Base-by-base conservation (phyloP, 2,113 vertebrate genomes). In the Plestiodon gilberti region DNA sequence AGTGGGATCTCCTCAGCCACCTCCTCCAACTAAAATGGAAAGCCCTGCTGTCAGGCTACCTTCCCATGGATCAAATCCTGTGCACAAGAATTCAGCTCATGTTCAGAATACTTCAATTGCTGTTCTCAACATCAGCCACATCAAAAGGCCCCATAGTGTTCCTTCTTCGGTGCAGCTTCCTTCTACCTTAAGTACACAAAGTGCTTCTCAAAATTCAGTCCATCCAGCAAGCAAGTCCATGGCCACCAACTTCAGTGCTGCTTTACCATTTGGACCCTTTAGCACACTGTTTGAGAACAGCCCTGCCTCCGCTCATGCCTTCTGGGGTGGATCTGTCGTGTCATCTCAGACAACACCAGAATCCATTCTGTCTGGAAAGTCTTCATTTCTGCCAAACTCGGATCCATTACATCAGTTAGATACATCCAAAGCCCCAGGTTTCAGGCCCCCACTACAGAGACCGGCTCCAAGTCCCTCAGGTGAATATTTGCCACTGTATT, bases 351-450 rank as follows among this genome's bases (percentile, higher is more conserved):
- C 98, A 62, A 95, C 98, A 0, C 97, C 97, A 3, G 98, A 99
- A 55, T 97, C 96, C 94, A 98, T 97, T 96, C 97, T 91, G 73
- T 98, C 97, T 96, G 97, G 17, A 95, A 97, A 95, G 97, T 97
- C 91, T 89, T 97, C 92, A 8, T 98, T 94, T 98, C 97, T 99
- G 97, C 97, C 98, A 94, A 99, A 99, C 95, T 98, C 99, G 81
- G 99, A 99, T 92, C 97, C 95, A 62, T 97, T 98, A 87, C 98
- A 99, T 96, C 96, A 97, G 59, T 96, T 98, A 74, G 99, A 99
- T 94, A 98, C 98, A 97, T 99, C 99, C 96, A 99, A 99, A 96
- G 99, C 99, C 89, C 99, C 98, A 28, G 99, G 99, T 86, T 99
- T 98, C 94, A 97, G 99, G 93, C 97, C 98, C 62, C 96, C 97